These are phyloP conservation scores for Lepidurus packardi DNA, from an alignment of 1,140 invertebrate genomes.

Conservation along the genomic window DNA sequence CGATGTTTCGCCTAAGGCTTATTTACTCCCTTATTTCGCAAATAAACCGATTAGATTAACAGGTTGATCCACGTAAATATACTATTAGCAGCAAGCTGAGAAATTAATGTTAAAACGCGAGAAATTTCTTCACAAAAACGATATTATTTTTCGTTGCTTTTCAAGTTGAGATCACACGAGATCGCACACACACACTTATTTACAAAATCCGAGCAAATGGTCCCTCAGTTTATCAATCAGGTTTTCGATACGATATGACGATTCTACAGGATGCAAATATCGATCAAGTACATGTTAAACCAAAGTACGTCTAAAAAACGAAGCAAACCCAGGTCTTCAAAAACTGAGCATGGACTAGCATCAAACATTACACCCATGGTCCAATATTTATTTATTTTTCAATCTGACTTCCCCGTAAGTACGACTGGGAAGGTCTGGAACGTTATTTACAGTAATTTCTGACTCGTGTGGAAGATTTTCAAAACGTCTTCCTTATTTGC, in stretches of 20 bases:
- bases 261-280: not conserved
- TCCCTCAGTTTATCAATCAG: not conserved
- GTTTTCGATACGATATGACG: too few relatives aligned
- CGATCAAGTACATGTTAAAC: not conserved
- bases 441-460: not conserved
- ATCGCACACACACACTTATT: not conserved
- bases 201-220: not conserved
- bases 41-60: not conserved
- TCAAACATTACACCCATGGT: slow-evolving; percentile 14
- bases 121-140: too few relatives aligned
- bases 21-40: not conserved
- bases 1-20: not conserved
- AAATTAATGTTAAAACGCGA: not conserved
- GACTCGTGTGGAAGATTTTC: slow-evolving; percentile 11
- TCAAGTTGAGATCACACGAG: not conserved
- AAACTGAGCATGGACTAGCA: slow-evolving; percentile 14
- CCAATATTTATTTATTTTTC: not conserved
- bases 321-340: not conserved
- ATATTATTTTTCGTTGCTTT: not conserved
- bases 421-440: not conserved
- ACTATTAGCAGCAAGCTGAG: not conserved
- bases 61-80: not conserved
- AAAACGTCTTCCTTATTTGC: not conserved
- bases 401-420: not conserved
- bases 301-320: not conserved